Evolutionary conservation across 2,888 invertebrate genomes (phyloP), one percentile per base, ranked within the genome.

Genomic region (Drosophila paranaensis): DNA sequence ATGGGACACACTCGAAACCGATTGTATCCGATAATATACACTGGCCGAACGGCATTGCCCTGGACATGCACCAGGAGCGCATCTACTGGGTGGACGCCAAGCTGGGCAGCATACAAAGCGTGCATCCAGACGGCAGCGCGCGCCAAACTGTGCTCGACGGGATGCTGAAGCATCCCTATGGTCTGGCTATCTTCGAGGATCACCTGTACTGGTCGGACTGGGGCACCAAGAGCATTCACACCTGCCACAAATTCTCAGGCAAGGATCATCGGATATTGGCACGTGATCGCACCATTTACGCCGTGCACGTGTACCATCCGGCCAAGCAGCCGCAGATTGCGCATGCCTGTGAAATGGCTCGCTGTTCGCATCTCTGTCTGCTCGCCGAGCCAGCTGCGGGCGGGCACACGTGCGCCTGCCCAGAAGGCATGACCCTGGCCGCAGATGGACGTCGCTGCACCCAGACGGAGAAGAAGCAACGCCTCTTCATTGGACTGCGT

Each of bases 81-180:
- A 92, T 99, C 6, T 99, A 98, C 92, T 99, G 97, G 97, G 96
- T 97, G 3, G 98, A 99, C 92, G 96, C 95, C 11, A 95, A 95
- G 88, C 89, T 95, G 42, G 94, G 94, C 81, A 95, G 94, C 0
- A 94, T 97, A 51, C 96, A 96, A 91, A 95, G 95, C 54, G 93
- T 94, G 6, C 92, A 93, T 0, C 90, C 97, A 1, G 95, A 96
- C 83, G 96, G 96, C 27, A 94, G 94, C 6, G 95, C 95, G 87
- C 94, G 96, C 57, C 95, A 95, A 90, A 95, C 93, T 2, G 90
- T 95, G 27, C 90, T 94, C 2, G 92, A 94, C 81, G 95, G 94
- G n/a, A 93, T 95, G 0, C 94, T 96, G 16, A 95, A 95, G 77
- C 96, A 97, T 91, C 98, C 98, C 0, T 97, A 96, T 92, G 95